Conservation (phyloP, 2,888 invertebrate species). For the Thera obeliscata region DNA sequence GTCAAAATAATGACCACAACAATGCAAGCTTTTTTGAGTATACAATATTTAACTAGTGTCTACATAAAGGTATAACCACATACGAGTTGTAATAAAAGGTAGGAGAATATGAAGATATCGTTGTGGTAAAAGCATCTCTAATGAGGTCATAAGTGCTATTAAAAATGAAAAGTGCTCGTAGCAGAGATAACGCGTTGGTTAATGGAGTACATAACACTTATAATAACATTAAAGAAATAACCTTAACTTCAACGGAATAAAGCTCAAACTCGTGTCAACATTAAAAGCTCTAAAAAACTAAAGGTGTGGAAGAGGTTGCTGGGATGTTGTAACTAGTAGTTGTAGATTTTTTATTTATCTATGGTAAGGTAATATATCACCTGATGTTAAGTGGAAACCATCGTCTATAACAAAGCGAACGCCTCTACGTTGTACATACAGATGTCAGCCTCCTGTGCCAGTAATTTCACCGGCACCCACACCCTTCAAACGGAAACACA, state of each 20-base stretch:
- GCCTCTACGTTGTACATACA: too few relatives aligned
- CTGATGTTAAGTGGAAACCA: too few relatives aligned
- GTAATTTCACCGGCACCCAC: too few relatives aligned
- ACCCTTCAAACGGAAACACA: too few relatives aligned
- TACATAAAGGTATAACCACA: background rate
- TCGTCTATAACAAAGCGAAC: too few relatives aligned
- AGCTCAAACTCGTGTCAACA: conserved; percentile 1
- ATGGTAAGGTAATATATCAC: too few relatives aligned
- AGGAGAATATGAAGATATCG: conserved; percentile 6
- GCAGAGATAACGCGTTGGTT: conserved; percentile 2
- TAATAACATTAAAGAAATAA: background rate
- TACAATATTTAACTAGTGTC: background rate
- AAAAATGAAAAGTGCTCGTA: conserved; percentile 12
- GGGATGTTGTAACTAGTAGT: too few relatives aligned
- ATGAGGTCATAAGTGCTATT: conserved; percentile 4
- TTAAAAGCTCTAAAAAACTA: background rate
- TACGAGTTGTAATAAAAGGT: background rate
- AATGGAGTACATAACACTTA: conserved; percentile 1
- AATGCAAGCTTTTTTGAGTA: too few relatives aligned
- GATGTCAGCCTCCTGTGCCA: too few relatives aligned
- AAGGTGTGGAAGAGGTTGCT: background rate
- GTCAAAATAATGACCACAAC: too few relatives aligned
- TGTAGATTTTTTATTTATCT: too few relatives aligned
- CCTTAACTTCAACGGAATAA: background rate
- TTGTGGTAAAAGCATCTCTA: conserved; percentile 1